Evolutionary conservation across 2,797 vertebrate species (phyloP).

Genomic region (Micrastur ruficollis): DNA sequence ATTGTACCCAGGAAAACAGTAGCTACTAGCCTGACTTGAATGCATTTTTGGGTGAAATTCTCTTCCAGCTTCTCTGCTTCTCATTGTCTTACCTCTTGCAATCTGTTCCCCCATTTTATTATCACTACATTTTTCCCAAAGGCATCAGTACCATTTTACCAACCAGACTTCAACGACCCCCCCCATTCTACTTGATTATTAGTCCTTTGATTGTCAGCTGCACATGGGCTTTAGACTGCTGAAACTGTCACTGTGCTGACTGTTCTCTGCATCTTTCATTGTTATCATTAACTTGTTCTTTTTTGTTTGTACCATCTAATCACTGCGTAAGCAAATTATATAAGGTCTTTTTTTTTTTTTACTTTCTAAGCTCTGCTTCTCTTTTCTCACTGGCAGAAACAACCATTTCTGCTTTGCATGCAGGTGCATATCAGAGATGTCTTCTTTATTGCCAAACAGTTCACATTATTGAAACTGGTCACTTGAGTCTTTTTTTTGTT

Average conservation of each 20-base stretch:
- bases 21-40: background rate
- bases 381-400: background rate
- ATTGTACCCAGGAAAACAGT: background rate
- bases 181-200: background rate
- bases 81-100: background rate
- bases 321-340: background rate
- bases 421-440: background rate
- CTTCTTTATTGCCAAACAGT: background rate
- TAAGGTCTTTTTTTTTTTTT: background rate
- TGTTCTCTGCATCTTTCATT: background rate
- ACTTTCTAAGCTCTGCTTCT: background rate
- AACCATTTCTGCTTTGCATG: background rate
- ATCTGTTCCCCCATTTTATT: background rate
- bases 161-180: background rate
- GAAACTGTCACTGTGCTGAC: background rate
- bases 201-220: background rate
- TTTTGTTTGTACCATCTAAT: background rate
- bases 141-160: background rate
- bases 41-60: background rate
- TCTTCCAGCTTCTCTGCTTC: background rate
- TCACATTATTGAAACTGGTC: background rate
- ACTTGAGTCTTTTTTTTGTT: background rate
- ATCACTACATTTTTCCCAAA: background rate
- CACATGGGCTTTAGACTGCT: background rate
- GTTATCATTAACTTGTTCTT: background rate